These are phyloP conservation scores for Pseudopleuronectes americanus DNA, from an alignment of 2,797 vertebrate genomes.

Conservation along the genomic window DNA sequence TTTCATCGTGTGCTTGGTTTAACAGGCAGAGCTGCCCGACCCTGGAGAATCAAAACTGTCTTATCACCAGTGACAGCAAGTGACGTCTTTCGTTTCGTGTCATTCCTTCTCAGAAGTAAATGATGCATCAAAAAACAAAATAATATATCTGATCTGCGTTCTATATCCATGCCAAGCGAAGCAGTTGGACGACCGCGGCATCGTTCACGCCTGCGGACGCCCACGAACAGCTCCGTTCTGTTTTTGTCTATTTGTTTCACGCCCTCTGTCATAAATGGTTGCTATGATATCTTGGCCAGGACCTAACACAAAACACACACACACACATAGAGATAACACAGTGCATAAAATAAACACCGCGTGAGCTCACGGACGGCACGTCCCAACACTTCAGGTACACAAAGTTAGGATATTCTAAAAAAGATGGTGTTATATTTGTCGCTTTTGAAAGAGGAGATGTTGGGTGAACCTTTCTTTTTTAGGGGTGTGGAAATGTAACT, in stretches of 20 bases:
- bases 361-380: neutral
- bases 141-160: neutral
- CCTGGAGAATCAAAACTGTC: neutral
- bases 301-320: neutral
- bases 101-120: neutral
- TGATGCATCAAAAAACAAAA: neutral
- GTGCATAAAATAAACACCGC: neutral
- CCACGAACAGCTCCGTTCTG: constrained; percentile 33
- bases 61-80: neutral
- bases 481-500: too few species aligned
- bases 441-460: neutral
- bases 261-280: constrained; percentile 17
- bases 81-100: too few species aligned
- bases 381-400: neutral
- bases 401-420: neutral
- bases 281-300: constrained; percentile 17
- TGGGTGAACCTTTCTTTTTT: neutral
- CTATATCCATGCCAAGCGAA: constrained; percentile 9
- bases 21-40: neutral
- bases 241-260: constrained; percentile 45
- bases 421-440: neutral
- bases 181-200: neutral
- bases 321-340: neutral
- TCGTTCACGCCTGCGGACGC: constrained; percentile 32
- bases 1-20: neutral